Base-by-base conservation (phyloP, 1,140 invertebrate species). In the Stenopsyche tienmushanensis region DNA sequence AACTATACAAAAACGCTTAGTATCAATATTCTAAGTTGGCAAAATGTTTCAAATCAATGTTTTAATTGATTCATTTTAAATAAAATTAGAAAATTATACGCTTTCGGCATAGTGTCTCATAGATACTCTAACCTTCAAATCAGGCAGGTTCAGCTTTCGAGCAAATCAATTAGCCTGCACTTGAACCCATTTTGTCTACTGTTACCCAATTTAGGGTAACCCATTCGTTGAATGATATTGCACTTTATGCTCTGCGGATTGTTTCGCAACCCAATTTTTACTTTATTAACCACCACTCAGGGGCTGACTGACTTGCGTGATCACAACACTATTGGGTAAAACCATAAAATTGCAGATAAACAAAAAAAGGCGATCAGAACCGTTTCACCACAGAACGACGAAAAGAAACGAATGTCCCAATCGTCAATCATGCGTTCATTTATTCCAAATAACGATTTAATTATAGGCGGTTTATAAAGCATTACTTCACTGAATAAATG, bases 221-320 rank as follows among this genome's bases (percentile, higher is more conserved):
- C 39, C 34, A 24, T 57, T 57, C 54, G 21, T 21, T 15, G 15
- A 42, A n/a, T 57, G 54, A 39, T 57, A 23, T 64, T 64, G 62
- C 62, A 49, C 52, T 58, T 65, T 65, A 44, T 58, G 63, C 42
- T 65, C 42, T 29, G 23, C 41, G 34, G 47, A 45, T 17, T 55
- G 42, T 65, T 65, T 34, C 47, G 45, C 13, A 52, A 52, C 26
- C 34, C 7, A 17, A 54, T 42, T 34, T 34, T 60, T 42, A 47
- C 2, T 13, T 5, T 1, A 20, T 9, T 39, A 18, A 20, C 23
- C 8, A 58, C 20, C 42, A 21, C 10, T 18, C n/a, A 39, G 50
- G 39, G 24, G 42, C 34, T 18, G 21, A 41, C 13, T 21, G 18
- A 57, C 20, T 57, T 57, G 25, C 29, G 21, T 23, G 57, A 60